phyloP scores from a whole-genome alignment of 1,140 invertebrate genomes.

The Sycophaga agraensis region DNA sequence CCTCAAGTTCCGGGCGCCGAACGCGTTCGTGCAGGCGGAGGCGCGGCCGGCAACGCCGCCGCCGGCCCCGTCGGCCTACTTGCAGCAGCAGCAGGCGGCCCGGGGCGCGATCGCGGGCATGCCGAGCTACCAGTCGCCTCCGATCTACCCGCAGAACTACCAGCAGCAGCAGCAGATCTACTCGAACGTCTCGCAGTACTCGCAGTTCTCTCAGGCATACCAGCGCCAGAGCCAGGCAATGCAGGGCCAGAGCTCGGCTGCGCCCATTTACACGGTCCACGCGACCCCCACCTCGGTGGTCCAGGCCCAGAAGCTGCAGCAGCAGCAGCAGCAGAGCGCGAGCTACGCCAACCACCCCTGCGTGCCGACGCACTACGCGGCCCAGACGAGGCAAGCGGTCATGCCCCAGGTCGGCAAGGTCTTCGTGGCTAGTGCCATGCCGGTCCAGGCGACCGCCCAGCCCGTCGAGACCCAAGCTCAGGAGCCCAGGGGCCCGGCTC shows the following conservation, averaged over 20 bases:
- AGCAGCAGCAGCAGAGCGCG: constrained; percentile 26
- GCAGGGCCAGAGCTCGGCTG: constrained; percentile 30
- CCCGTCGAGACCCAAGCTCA: not conserved
- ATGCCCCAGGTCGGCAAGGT: constrained; percentile 20
- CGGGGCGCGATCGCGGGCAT: constrained; percentile 33
- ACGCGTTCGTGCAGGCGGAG: constrained; percentile 11
- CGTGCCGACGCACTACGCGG: constrained; percentile 33
- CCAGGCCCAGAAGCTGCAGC: constrained; percentile 46
- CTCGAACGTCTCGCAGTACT: constrained; percentile 46
- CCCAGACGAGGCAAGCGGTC: constrained; percentile 5
- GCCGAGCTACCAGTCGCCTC: constrained; percentile 35
- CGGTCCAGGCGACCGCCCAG: not conserved
- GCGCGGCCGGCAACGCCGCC: not conserved
- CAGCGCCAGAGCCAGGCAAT: constrained; percentile 34
- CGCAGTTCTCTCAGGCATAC: constrained; percentile 40
- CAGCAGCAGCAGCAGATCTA: constrained; percentile 48
- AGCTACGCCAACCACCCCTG: constrained; percentile 28
- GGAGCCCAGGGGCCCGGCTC: too few relatives aligned
- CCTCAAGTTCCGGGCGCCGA: constrained; percentile 51
- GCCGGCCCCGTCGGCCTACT: not conserved
- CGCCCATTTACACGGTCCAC: constrained; percentile 47
- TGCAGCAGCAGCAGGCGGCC: constrained; percentile 36
- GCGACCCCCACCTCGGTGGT: constrained; percentile 41
- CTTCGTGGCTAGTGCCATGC: not conserved
- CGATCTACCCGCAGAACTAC: constrained; percentile 41